Base-by-base conservation (phyloP, 2,888 invertebrate species). In the Ecliptopera silaceata region DNA sequence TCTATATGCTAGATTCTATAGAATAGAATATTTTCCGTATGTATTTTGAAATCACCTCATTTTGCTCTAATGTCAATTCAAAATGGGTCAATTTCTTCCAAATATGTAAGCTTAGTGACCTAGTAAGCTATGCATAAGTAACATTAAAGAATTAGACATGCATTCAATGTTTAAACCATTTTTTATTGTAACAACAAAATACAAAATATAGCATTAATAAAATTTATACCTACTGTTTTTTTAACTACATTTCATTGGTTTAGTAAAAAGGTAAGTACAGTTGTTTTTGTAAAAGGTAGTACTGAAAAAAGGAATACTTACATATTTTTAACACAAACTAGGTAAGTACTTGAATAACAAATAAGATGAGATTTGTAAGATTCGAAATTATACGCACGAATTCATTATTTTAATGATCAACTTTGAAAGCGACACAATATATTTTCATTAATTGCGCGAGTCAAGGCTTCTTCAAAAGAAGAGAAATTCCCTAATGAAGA, bases 401-500 rank as follows among this genome's bases (percentile, higher is more conserved):
- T 70, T 70, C 63, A 71, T 72, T 68, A 72, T 67, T 65, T 70
- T 70, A 70, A 72, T 68, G 71, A 69, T 60, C 63, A 60, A 65
- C 65, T 64, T 64, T 62, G 41, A 56, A 63, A 63, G 63, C 51
- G 57, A 56, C 56, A 61, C 59, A 61, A 65, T 67, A 61, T 69
- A 69, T 68, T 70, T 71, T 64, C 66, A 59, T 68, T 66, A 68
- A 66, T 66, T 63, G 61, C 63, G 45, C 43, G 60, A 61, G 55
- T 57, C 59, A 54, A 48, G 49, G 45, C 49, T 48, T 47, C 57
- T 62, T 63, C 58, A 54, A 60, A 56, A 59, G 47, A 61, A 64
- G 61, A 68, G 61, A 68, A 68, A 69, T 69, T 69, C 64, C 58
- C 61, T 73, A 70, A 72, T 72, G 73, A 73, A 72, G 68, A 71